A percentile compares a stretch with the other conserved stretches of the same genome.
These are phyloP conservation scores for Tragopan temminckii DNA, from an alignment of 2,797 vertebrate species.

Conservation along the genomic window DNA sequence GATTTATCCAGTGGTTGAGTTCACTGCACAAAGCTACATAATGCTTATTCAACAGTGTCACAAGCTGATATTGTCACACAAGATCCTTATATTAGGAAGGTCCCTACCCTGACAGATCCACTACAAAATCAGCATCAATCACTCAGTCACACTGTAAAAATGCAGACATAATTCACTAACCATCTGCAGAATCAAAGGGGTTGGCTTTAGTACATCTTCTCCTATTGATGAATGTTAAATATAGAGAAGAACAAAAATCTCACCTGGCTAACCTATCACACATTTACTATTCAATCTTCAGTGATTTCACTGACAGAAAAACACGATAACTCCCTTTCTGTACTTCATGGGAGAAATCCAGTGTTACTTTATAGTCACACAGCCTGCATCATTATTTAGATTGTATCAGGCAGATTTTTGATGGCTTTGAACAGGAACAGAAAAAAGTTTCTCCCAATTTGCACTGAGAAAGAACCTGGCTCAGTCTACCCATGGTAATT, in stretches of 20 bases:
- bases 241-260: not conserved
- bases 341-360: not conserved
- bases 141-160: not conserved
- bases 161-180: not conserved
- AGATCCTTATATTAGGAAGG: not conserved
- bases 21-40: not conserved
- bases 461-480: not conserved
- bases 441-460: not conserved
- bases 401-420: not conserved
- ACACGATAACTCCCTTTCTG: not conserved
- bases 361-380: not conserved
- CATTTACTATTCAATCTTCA: not conserved
- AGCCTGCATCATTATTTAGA: not conserved
- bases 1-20: not conserved
- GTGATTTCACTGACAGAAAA: not conserved
- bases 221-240: not conserved
- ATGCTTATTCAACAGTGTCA: not conserved
- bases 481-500: not conserved
- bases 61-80: not conserved
- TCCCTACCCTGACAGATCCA: not conserved
- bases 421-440: not conserved
- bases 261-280: not conserved
- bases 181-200: not conserved
- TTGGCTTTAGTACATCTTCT: fast-evolving
- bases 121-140: not conserved